Percentiles rank a stretch among this genome's conserved stretches.
Conservation (phyloP, 1,140 invertebrate species). For the Campoletis sonorensis region DNA sequence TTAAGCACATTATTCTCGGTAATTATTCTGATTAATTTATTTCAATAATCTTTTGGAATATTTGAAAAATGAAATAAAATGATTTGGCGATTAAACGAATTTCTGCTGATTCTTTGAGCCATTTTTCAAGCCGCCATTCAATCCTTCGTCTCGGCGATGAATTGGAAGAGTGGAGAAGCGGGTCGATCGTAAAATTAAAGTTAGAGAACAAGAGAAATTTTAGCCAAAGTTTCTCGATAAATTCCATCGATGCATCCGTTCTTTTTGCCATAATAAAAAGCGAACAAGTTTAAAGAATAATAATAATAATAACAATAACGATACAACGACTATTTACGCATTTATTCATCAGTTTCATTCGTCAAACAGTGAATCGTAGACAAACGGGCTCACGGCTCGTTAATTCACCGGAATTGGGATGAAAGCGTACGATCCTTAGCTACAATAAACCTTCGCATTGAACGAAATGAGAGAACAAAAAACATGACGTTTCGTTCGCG, state of each 20-base stretch:
- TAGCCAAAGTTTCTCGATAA: constrained; percentile 28
- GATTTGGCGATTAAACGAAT: too few relatives aligned
- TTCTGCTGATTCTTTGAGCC: too few relatives aligned
- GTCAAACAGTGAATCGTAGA: constrained; percentile 6
- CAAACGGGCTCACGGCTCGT: constrained; percentile 46
- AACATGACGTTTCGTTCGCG: constrained; percentile 27
- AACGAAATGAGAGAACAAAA: constrained; percentile 13
- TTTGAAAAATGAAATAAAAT: too few relatives aligned
- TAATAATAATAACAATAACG: neutral
- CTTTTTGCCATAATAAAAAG: neutral
- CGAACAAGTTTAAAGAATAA: too few relatives aligned
- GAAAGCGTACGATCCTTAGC: constrained; percentile 46
- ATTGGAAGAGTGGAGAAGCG: constrained; percentile 42
- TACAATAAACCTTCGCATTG: constrained; percentile 39
- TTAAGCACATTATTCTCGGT: too few relatives aligned
- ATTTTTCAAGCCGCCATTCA: constrained; percentile 1
- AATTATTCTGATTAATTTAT: too few relatives aligned
- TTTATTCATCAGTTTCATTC: neutral
- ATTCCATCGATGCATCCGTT: constrained; percentile 30
- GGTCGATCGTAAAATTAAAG: constrained; percentile 41
- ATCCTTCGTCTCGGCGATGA: constrained; percentile 36
- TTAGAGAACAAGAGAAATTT: constrained; percentile 37
- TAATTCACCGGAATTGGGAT: constrained; percentile 45
- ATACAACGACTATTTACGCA: neutral
- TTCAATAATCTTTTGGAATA: too few relatives aligned